phyloP scores from a whole-genome alignment of 2,113 vertebrate genomes.

The Poeciliopsis retropinna region DNA sequence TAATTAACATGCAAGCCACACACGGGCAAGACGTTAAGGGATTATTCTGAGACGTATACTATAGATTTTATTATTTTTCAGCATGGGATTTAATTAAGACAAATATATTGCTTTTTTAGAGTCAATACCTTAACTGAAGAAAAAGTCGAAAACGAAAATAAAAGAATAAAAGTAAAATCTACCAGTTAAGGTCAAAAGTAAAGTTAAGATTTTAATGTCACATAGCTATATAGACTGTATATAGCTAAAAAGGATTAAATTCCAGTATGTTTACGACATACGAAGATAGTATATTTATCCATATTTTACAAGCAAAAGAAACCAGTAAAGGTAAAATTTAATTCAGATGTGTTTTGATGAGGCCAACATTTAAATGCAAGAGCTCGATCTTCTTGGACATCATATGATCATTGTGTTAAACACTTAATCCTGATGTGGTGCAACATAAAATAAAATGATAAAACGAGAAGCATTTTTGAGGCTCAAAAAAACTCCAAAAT shows the following conservation, averaged over 20 bases:
- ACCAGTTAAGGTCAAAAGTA: neutral
- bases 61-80: conserved; percentile 10
- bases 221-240: neutral
- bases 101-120: neutral
- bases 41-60: neutral
- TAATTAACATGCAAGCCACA: conserved; percentile 6
- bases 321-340: conserved; percentile 81
- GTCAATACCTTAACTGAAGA: neutral
- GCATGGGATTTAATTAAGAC: neutral
- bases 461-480: neutral
- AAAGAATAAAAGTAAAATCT: too few species aligned
- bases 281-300: conserved; percentile 76
- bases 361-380: conserved; percentile 72
- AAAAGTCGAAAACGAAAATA: neutral
- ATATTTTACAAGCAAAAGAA: conserved; percentile 82
- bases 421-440: neutral
- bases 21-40: neutral
- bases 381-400: conserved; percentile 43
- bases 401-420: neutral
- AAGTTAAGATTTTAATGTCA: neutral
- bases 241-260: conserved; percentile 11
- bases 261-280: conserved; percentile 47
- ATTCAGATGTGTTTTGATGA: conserved; percentile 67
- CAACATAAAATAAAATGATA: neutral
- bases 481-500: neutral